Evolutionary conservation across 2,113 vertebrate species (phyloP).

Genomic region (Laticauda laticaudata): DNA sequence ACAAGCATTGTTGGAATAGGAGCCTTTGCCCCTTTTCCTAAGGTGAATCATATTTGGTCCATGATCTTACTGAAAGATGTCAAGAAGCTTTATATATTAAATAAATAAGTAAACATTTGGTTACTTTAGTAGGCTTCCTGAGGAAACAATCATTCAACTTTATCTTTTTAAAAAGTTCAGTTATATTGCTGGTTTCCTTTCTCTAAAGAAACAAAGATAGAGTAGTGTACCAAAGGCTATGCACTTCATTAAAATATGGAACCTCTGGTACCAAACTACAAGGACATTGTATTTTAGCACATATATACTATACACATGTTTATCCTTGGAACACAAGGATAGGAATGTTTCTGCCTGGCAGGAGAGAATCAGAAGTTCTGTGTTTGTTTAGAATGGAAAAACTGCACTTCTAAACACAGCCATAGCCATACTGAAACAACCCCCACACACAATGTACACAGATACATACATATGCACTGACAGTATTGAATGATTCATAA

Average conservation of each 20-base stretch:
- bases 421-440: too few species aligned
- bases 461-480: not conserved
- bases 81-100: not conserved
- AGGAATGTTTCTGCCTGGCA: not conserved
- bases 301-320: not conserved
- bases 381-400: not conserved
- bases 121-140: not conserved
- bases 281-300: not conserved
- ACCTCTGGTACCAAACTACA: not conserved
- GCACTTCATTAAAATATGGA: not conserved
- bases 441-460: not conserved
- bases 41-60: conserved; percentile 65
- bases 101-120: not conserved
- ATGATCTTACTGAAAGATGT: not conserved
- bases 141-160: not conserved
- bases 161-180: not conserved
- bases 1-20: conserved; percentile 83
- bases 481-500: not conserved
- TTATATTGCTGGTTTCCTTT: not conserved
- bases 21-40: conserved; percentile 82
- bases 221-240: not conserved
- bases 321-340: not conserved
- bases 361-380: not conserved
- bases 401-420: not conserved
- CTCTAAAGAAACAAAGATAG: not conserved